phyloP scores from a whole-genome alignment of 2,888 invertebrate genomes.

The Troilus luridus region DNA sequence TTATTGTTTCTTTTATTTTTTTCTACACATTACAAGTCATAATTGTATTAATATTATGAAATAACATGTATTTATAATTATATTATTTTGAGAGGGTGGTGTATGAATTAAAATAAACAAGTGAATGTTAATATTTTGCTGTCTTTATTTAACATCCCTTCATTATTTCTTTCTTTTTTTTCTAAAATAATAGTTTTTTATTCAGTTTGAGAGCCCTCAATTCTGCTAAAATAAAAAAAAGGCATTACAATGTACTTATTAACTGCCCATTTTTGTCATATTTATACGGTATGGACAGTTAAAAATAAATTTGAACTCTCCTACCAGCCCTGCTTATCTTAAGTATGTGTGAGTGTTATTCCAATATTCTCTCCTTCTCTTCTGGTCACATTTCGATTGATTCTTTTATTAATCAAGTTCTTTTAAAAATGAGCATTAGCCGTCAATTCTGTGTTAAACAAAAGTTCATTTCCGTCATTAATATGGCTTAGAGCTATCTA shows the following conservation, averaged over 20 bases:
- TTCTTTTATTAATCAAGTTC: too few species aligned
- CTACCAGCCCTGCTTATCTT: not conserved
- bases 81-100: conserved; percentile 58
- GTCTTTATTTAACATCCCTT: not conserved
- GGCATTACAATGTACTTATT: not conserved
- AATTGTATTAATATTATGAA: conserved; percentile 54
- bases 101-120: conserved; percentile 52
- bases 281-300: not conserved
- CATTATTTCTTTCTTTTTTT: not conserved
- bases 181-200: not conserved
- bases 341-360: not conserved
- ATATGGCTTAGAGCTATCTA: not conserved
- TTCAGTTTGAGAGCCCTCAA: not conserved
- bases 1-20: not conserved
- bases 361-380: not conserved
- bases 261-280: not conserved
- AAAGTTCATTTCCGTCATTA: not conserved
- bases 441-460: not conserved
- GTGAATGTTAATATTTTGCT: not conserved
- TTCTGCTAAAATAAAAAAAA: not conserved
- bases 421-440: too few species aligned
- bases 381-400: too few species aligned
- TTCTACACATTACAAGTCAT: conserved; percentile 48
- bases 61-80: conserved; percentile 58
- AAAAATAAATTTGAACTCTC: not conserved